These are phyloP conservation scores for Microtus oregoni DNA, from an alignment of 2,113 vertebrate genomes.

Conservation along the genomic window DNA sequence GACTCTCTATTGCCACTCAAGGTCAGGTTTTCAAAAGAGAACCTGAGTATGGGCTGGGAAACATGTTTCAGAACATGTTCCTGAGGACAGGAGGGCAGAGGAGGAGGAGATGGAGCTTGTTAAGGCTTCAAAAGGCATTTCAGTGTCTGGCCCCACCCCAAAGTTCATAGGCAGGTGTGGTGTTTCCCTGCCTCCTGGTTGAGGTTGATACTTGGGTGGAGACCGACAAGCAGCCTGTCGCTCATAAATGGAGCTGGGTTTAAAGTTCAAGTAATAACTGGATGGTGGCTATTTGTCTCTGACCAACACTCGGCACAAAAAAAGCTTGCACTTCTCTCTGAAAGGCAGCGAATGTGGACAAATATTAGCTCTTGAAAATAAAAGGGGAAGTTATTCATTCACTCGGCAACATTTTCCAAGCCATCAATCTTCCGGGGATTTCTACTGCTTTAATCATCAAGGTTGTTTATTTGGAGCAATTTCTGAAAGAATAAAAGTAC, in stretches of 20 bases:
- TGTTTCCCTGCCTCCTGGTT: slow-evolving; percentile 44
- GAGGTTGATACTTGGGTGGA: slow-evolving; percentile 62
- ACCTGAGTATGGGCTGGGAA: slow-evolving; percentile 58
- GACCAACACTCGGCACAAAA: slow-evolving; percentile 85
- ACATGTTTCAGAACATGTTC: slow-evolving; percentile 57
- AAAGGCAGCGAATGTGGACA: slow-evolving; percentile 87
- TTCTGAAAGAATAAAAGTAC: slow-evolving; percentile 91
- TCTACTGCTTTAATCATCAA: slow-evolving; percentile 91
- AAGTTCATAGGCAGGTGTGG: slow-evolving; percentile 73
- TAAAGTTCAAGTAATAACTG: slow-evolving; percentile 86
- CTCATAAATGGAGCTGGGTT: slow-evolving; percentile 77
- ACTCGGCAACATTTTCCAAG: slow-evolving; percentile 86
- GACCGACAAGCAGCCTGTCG: slow-evolving; percentile 64
- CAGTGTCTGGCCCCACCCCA: slow-evolving; percentile 70
- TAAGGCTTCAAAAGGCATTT: slow-evolving; percentile 71
- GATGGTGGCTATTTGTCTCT: slow-evolving; percentile 88
- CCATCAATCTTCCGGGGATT: slow-evolving; percentile 90
- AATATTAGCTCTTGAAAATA: slow-evolving; percentile 90
- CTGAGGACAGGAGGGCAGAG: background rate
- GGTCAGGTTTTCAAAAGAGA: slow-evolving; percentile 76
- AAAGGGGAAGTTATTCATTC: slow-evolving; percentile 90
- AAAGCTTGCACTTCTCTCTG: slow-evolving; percentile 85
- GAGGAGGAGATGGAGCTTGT: slow-evolving; percentile 64
- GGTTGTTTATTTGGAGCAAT: slow-evolving; percentile 91
- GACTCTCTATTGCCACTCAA: slow-evolving; percentile 60